phyloP scores from a whole-genome alignment of 2,797 vertebrate species.

The Eidolon dupreanum region DNA sequence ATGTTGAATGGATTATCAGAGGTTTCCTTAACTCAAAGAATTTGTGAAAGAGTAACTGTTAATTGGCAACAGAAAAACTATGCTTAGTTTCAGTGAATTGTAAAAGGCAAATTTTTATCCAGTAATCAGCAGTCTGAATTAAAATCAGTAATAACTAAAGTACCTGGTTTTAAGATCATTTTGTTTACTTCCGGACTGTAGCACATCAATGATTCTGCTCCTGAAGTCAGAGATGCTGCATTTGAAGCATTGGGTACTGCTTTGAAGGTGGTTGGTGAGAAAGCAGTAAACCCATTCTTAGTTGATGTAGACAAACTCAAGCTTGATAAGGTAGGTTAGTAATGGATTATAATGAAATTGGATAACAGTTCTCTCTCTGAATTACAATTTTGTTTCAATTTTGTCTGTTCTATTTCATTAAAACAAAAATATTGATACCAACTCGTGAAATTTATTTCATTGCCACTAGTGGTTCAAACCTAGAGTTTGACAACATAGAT shows the following conservation, averaged over 20 bases:
- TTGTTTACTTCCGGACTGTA: constrained; percentile 77
- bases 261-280: constrained; percentile 97
- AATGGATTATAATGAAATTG: background rate
- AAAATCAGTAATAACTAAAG: constrained; percentile 24
- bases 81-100: constrained; percentile 24
- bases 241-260: constrained; percentile 97
- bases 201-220: constrained; percentile 98
- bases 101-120: constrained; percentile 35
- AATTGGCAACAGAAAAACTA: constrained; percentile 31
- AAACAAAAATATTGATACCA: background rate
- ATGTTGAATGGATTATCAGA: constrained; percentile 10
- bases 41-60: constrained; percentile 29
- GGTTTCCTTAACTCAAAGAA: background rate
- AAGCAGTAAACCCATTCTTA: constrained; percentile 96
- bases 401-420: constrained; percentile 15
- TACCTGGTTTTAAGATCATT: constrained; percentile 47
- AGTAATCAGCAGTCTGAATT: background rate
- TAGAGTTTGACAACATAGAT: constrained; percentile 23
- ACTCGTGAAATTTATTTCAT: background rate
- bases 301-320: constrained; percentile 97
- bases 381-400: constrained; percentile 9
- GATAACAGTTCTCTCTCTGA: background rate
- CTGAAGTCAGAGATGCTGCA: constrained; percentile 97
- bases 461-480: background rate
- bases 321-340: constrained; percentile 92